phyloP scores from a whole-genome alignment of 1,140 invertebrate species.

The Wasmannia auropunctata region DNA sequence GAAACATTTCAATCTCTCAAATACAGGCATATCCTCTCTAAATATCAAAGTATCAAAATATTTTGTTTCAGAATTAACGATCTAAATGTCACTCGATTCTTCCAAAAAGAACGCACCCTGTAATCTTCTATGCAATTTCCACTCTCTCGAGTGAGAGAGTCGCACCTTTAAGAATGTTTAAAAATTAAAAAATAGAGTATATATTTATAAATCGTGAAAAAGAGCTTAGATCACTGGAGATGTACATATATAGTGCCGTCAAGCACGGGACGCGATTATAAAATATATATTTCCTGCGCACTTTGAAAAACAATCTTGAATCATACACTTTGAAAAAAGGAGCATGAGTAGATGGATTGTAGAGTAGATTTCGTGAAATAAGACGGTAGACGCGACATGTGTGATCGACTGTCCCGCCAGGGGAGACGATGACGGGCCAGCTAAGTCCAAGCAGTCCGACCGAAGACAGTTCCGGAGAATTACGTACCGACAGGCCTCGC shows the following conservation, averaged over 20 bases:
- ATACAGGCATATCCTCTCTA: neutral
- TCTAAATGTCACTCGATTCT: neutral
- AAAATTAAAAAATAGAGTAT: neutral
- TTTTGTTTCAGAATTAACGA: neutral
- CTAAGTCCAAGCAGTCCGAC: conserved; percentile 90
- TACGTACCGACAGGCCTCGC: conserved; percentile 89
- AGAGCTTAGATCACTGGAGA: conserved; percentile 9
- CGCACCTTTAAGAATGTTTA: neutral
- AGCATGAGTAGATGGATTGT: conserved; percentile 78
- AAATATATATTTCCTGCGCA: conserved; percentile 28
- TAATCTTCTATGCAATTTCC: neutral
- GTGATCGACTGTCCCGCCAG: conserved; percentile 78
- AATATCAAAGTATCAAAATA: neutral
- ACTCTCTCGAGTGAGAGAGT: neutral
- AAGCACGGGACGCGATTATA: conserved; percentile 9
- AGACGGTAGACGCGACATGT: conserved; percentile 26
- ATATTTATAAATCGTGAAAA: conserved; percentile 1
- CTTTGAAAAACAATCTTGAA: conserved; percentile 24
- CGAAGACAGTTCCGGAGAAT: conserved; percentile 89
- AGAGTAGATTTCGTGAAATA: conserved; percentile 38
- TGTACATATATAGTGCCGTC: conserved; percentile 9
- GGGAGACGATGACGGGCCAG: conserved; percentile 90
- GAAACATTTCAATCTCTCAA: conserved; percentile 1
- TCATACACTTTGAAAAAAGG: conserved; percentile 60
- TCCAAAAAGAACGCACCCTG: neutral